Conservation (phyloP, 2,888 invertebrate genomes). For the Metallyticus violacea region DNA sequence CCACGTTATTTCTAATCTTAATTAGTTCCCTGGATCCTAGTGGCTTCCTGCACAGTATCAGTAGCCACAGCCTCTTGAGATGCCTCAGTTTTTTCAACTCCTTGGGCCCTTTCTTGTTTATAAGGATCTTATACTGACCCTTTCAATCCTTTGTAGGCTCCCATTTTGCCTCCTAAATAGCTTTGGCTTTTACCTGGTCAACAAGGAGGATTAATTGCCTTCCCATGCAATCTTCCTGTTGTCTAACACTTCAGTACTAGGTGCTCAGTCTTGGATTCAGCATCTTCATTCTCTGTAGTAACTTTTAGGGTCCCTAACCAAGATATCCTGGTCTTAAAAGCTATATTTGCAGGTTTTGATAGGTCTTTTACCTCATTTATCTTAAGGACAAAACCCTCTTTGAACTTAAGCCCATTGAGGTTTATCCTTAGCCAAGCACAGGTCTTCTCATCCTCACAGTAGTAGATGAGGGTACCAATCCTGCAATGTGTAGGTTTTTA, state of each 20-base stretch:
- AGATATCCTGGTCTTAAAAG: background rate
- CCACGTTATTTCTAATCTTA: background rate
- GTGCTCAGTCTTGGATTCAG: background rate
- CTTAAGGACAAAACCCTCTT: background rate
- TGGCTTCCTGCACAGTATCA: background rate
- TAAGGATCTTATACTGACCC: background rate
- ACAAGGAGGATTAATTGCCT: background rate
- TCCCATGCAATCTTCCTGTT: background rate
- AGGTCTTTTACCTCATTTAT: background rate
- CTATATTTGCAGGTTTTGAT: background rate
- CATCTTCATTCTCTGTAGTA: background rate
- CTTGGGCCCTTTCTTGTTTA: background rate
- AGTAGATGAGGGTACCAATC: too few species aligned
- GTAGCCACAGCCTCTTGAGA: background rate
- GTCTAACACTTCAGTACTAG: background rate
- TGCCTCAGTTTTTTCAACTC: background rate
- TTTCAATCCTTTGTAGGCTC: background rate
- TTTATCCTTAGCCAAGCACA: background rate
- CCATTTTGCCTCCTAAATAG: background rate
- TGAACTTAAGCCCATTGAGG: background rate
- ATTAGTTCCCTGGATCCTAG: background rate
- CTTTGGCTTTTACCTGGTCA: background rate
- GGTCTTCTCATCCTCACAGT: background rate
- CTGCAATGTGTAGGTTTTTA: background rate
- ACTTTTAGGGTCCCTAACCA: background rate